Conservation (phyloP, 1,140 invertebrate genomes). For the Leptinotarsa texana region DNA sequence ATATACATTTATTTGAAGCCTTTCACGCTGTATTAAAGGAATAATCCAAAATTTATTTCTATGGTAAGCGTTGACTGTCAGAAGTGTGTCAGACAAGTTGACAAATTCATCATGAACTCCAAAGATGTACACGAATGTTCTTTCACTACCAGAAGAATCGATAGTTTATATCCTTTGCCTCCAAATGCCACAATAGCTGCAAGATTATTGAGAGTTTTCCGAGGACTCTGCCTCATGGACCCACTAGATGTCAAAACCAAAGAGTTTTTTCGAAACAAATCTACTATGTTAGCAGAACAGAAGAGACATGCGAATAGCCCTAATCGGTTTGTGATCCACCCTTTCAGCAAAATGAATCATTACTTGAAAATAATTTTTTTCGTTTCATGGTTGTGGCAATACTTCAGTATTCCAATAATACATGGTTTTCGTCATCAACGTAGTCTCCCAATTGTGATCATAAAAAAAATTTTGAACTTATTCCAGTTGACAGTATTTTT, state of each 20-base stretch:
- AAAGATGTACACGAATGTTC: background rate
- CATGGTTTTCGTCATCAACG: background rate
- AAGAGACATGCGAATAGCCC: conserved; percentile 30
- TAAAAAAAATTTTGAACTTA: background rate
- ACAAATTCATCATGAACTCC: background rate
- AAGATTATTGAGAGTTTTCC: conserved; percentile 17
- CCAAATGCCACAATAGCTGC: conserved; percentile 28
- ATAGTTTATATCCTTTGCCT: conserved; percentile 23
- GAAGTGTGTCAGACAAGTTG: too few relatives aligned
- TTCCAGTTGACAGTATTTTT: background rate
- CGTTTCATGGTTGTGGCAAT: conserved; percentile 28
- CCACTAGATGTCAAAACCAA: conserved; percentile 26
- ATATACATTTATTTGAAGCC: too few relatives aligned
- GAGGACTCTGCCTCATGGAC: conserved; percentile 24
- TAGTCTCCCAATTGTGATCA: background rate
- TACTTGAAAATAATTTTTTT: conserved; percentile 25
- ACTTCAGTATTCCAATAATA: background rate
- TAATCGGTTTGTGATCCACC: conserved; percentile 29
- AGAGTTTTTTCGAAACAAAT: conserved; percentile 31
- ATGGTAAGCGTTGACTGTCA: too few relatives aligned
- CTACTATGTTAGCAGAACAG: conserved; percentile 30
- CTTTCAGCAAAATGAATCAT: conserved; percentile 31
- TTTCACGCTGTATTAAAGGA: too few relatives aligned
- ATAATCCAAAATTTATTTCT: too few relatives aligned
- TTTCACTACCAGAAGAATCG: background rate